Evolutionary conservation across 1,140 invertebrate genomes (phyloP).

Genomic region (Xylocopa sonorina): DNA sequence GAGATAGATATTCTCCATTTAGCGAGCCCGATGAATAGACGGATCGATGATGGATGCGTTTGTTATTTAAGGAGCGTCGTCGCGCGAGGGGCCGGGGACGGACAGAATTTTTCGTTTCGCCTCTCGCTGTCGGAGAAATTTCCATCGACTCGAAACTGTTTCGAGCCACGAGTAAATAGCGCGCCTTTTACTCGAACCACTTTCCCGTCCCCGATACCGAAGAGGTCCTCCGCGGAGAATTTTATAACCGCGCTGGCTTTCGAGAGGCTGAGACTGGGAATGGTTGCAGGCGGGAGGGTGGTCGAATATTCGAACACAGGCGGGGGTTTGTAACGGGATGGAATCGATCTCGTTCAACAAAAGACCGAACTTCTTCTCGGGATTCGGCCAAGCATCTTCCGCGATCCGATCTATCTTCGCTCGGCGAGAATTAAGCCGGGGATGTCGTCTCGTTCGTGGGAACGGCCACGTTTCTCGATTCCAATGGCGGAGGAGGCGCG

Average conservation of each 20-base stretch:
- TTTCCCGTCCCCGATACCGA: conserved; percentile 45
- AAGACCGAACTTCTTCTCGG: conserved; percentile 38
- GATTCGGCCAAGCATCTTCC: conserved; percentile 51
- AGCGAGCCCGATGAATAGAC: not conserved
- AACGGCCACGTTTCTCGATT: not conserved
- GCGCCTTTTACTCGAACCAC: conserved; percentile 28
- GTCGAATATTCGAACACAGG: conserved; percentile 38
- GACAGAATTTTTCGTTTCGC: conserved; percentile 1
- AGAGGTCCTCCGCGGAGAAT: conserved; percentile 32
- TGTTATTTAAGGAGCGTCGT: conserved; percentile 9
- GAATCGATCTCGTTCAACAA: conserved; percentile 54
- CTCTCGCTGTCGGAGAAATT: no score
- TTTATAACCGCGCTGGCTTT: conserved; percentile 60
- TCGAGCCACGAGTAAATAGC: not conserved
- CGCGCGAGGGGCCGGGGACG: not conserved
- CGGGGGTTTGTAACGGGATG: conserved; percentile 34
- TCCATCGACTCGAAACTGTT: not conserved
- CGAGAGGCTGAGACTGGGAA: no score
- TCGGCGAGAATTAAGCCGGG: conserved; percentile 50
- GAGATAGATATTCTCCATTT: conserved; percentile 20
- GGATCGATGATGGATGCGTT: conserved; percentile 5
- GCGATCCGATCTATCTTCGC: conserved; percentile 60
- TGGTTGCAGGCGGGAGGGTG: no score
- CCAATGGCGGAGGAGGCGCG: no score
- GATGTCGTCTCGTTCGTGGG: conserved; percentile 8